These are phyloP conservation scores for Drosophila dives DNA, from an alignment of 2,888 invertebrate species.

Conservation along the genomic window DNA sequence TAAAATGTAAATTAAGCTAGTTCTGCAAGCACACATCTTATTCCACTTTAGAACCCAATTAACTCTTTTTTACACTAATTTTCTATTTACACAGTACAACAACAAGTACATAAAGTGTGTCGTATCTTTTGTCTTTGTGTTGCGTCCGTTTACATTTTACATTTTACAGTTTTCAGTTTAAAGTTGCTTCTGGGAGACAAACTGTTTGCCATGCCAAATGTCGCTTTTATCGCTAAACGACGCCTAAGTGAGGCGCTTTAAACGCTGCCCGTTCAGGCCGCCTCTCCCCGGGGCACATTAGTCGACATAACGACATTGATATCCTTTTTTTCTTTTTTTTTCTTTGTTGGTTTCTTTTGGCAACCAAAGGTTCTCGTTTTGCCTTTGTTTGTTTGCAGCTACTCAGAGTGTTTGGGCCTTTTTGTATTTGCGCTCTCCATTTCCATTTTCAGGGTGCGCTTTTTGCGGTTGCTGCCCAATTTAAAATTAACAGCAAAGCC, in stretches of 20 bases:
- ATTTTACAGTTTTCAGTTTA: slow-evolving; percentile 67
- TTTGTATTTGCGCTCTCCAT: slow-evolving; percentile 51
- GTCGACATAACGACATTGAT: slow-evolving; percentile 67
- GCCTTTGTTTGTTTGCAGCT: slow-evolving; percentile 33
- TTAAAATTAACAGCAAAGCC: slow-evolving; percentile 57
- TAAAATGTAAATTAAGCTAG: not conserved
- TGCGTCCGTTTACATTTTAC: slow-evolving; percentile 63
- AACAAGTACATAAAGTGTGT: slow-evolving; percentile 49
- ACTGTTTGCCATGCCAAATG: slow-evolving; percentile 49
- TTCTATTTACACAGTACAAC: slow-evolving; percentile 3
- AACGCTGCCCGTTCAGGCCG: slow-evolving; percentile 8
- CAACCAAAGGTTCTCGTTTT: slow-evolving; percentile 33
- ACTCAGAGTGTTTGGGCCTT: slow-evolving; percentile 15
- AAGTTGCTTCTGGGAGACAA: slow-evolving; percentile 50
- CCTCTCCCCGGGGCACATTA: slow-evolving; percentile 61
- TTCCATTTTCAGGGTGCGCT: slow-evolving; percentile 54
- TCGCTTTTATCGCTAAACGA: slow-evolving; percentile 77
- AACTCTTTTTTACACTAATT: too few relatives aligned
- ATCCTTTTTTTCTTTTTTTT: slow-evolving; percentile 48
- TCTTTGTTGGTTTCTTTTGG: slow-evolving; percentile 8
- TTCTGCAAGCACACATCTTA: too few relatives aligned
- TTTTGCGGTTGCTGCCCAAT: slow-evolving; percentile 57
- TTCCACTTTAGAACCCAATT: not conserved
- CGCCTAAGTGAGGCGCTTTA: slow-evolving; percentile 73
- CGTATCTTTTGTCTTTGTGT: slow-evolving; percentile 62